Base-by-base conservation (phyloP, 2,888 invertebrate genomes). In the Seladonia tumulorum region DNA sequence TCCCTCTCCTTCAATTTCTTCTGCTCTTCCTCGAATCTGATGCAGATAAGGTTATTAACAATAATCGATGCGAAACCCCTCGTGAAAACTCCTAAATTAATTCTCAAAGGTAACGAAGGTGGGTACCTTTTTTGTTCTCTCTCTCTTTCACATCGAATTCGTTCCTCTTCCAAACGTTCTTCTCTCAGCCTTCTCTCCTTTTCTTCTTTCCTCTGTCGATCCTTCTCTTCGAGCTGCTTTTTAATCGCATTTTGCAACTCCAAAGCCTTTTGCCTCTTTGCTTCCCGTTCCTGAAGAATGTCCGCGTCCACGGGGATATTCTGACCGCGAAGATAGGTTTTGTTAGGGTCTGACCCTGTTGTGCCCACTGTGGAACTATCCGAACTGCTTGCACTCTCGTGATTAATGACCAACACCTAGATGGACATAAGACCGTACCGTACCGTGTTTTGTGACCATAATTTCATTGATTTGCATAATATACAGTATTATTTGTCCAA, bases 171-270 rank as follows among this genome's bases (percentile, higher is more conserved):
- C 88, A 97, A 96, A 89, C 96, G 96, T 94, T 99, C 99, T 94
- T 98, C 98, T 91, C 96, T 96, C 87, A 97, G 95, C 88, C 97
- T 96, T 78, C 96, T 96, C 93, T 98, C 98, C 88, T 97, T 96
- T 94, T 99, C 98, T 94, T 97, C 97, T 91, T 97, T 97, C 22
- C 97, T 96, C 78, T 96, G 96, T 91, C 96, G 96, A 92, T 98
- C 98, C 71, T 97, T 96, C 93, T 98, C 98, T 93, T 98, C 97
- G 78, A 99, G 96, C 94, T 99, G 98, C 93, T 97, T 97, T 90
- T 97, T 96, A 91, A 98, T 98, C 22, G 98, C 98, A 85, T 97
- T 97, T 95, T 99, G 99, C 90, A 98, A 97, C 94, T 98, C 98
- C 86, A 98, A 95, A 0, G 98, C 98, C 95, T 97, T 97, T 87